phyloP scores from a whole-genome alignment of 2,113 vertebrate species.

The Acanthisitta chloris region DNA sequence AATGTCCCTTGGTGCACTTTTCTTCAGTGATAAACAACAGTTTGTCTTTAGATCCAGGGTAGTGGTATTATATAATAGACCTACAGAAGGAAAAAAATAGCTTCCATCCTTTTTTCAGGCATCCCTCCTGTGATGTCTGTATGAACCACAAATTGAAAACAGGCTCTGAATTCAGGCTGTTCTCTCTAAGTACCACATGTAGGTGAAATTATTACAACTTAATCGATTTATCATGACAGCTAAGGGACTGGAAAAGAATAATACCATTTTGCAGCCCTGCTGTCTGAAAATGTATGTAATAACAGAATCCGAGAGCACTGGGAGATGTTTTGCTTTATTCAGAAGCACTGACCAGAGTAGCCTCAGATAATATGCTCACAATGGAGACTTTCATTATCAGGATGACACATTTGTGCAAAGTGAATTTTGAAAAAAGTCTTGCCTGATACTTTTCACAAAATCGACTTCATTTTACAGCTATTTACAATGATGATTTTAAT shows the following conservation, averaged over 20 bases:
- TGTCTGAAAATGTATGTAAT: background rate
- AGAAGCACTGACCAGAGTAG: background rate
- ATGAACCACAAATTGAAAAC: background rate
- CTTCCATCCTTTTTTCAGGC: background rate
- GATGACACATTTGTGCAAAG: background rate
- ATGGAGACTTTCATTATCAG: background rate
- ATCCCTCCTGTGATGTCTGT: background rate
- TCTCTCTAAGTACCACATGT: background rate
- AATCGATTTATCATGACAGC: slow-evolving; percentile 1
- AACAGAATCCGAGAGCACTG: background rate
- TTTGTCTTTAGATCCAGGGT: background rate
- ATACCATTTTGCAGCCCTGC: background rate
- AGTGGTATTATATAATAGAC: background rate
- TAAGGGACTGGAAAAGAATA: background rate
- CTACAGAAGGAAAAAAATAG: background rate
- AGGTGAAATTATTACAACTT: background rate
- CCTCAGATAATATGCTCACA: background rate
- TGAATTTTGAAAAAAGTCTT: background rate
- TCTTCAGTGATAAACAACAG: background rate
- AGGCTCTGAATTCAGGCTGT: background rate
- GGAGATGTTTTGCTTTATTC: background rate
- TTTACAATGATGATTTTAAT: background rate
- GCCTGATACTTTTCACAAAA: background rate
- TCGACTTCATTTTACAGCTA: background rate
- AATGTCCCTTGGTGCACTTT: background rate